Evolutionary conservation across 1,140 invertebrate species (phyloP).

Genomic region (Papilio machaon): DNA sequence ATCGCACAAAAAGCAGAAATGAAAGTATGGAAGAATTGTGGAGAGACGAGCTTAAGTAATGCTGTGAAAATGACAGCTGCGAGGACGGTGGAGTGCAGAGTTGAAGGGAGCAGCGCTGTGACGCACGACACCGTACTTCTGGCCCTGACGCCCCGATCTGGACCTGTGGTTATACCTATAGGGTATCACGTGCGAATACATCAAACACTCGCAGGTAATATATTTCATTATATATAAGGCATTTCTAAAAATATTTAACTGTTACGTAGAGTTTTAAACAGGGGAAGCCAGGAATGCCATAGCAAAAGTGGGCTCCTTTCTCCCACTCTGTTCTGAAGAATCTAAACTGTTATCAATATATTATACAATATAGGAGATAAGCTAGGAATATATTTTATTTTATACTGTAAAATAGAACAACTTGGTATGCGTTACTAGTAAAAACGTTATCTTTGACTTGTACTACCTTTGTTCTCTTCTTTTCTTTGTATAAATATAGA

Average conservation of each 20-base stretch:
- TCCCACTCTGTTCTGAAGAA: too few relatives aligned
- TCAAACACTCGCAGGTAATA: constrained; percentile 55
- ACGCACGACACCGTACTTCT: constrained; percentile 69
- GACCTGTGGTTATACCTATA: constrained; percentile 67
- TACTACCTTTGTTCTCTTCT: too few relatives aligned
- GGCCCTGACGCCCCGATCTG: constrained; percentile 54
- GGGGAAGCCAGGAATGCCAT: too few relatives aligned
- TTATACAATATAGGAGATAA: too few relatives aligned
- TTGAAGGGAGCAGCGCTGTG: constrained; percentile 54
- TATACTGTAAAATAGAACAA: too few relatives aligned
- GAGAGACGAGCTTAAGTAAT: constrained; percentile 53
- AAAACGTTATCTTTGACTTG: too few relatives aligned
- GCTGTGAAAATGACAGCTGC: constrained; percentile 58
- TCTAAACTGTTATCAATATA: too few relatives aligned
- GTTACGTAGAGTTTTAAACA: background rate
- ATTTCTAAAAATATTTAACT: background rate
- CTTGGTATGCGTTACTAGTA: too few relatives aligned
- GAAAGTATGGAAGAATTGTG: constrained; percentile 68
- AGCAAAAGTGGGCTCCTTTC: too few relatives aligned
- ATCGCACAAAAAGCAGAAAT: constrained; percentile 56
- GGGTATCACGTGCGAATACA: constrained; percentile 71
- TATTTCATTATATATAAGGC: too few relatives aligned
- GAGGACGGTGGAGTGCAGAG: constrained; percentile 59
- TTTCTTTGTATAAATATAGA: too few relatives aligned
- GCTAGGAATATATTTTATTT: too few relatives aligned